phyloP scores from a whole-genome alignment of 2,888 invertebrate genomes.

The Clusia tigrina region DNA sequence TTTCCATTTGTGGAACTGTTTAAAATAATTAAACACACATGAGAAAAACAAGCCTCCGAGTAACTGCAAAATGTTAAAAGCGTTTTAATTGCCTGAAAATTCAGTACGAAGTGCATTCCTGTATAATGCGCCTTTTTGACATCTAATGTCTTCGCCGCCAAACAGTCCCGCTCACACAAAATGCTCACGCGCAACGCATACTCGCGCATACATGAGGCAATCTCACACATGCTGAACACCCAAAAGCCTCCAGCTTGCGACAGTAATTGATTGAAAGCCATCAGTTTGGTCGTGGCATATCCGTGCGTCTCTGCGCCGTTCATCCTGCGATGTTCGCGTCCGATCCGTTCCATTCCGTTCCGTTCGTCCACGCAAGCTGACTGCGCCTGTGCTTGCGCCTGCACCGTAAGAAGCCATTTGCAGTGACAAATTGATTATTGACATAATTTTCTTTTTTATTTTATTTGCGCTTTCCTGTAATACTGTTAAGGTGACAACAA shows the following conservation, averaged over 20 bases:
- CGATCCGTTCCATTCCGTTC: no score
- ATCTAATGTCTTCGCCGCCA: conserved; percentile 2
- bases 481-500: no score
- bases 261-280: conserved; percentile 27
- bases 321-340: no score
- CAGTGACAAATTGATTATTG: not conserved
- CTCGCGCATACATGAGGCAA: not conserved
- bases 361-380: no score
- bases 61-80: no score
- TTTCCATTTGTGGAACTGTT: no score
- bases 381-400: not conserved
- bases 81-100: not conserved
- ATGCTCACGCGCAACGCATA: not conserved
- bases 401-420: conserved; percentile 32
- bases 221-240: conserved; percentile 11
- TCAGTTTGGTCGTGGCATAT: conserved; percentile 23
- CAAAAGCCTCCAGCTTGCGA: conserved; percentile 19
- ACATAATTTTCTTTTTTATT: not conserved
- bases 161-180: not conserved
- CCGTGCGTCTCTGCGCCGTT: not conserved
- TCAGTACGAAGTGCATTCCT: conserved; percentile 4
- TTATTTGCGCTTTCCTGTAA: no score
- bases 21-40: no score
- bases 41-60: no score
- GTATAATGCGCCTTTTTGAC: not conserved